A percentile compares a stretch with the other conserved stretches of the same genome.
phyloP scores from a whole-genome alignment of 2,888 invertebrate genomes.

The Ditula angustiorana region DNA sequence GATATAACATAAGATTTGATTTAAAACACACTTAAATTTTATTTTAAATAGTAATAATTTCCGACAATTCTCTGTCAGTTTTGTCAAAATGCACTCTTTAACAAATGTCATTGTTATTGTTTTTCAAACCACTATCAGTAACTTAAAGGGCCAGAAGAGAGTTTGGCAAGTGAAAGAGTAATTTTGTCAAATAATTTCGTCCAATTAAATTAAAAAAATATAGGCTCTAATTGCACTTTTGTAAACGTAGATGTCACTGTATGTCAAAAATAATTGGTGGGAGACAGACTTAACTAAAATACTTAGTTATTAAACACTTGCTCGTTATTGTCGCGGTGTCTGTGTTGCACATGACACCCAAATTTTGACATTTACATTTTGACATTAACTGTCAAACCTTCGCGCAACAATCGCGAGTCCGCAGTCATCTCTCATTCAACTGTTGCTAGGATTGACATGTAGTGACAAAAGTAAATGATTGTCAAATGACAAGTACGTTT shows the following conservation, averaged over 20 bases:
- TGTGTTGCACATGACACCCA: background rate
- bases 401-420: conserved; percentile 25
- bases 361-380: background rate
- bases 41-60: too few species aligned
- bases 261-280: background rate
- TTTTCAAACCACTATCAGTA: conserved; percentile 24
- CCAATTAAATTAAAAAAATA: conserved; percentile 30
- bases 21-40: too few species aligned
- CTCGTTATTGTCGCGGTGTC: background rate
- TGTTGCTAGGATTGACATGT: conserved; percentile 21
- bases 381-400: conserved; percentile 5
- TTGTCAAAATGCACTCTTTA: background rate
- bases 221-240: background rate
- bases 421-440: conserved; percentile 20
- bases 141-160: conserved; percentile 21
- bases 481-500: conserved; percentile 4
- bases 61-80: too few species aligned
- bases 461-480: conserved; percentile 2
- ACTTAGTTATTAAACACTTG: too few species aligned
- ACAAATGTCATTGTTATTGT: background rate
- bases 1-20: background rate
- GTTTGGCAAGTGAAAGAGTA: conserved; percentile 32
- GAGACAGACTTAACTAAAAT: background rate
- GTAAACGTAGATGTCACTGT: conserved; percentile 28
- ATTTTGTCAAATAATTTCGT: conserved; percentile 35